Base-by-base conservation (phyloP, 2,113 vertebrate species). In the Solenodon paradoxus region DNA sequence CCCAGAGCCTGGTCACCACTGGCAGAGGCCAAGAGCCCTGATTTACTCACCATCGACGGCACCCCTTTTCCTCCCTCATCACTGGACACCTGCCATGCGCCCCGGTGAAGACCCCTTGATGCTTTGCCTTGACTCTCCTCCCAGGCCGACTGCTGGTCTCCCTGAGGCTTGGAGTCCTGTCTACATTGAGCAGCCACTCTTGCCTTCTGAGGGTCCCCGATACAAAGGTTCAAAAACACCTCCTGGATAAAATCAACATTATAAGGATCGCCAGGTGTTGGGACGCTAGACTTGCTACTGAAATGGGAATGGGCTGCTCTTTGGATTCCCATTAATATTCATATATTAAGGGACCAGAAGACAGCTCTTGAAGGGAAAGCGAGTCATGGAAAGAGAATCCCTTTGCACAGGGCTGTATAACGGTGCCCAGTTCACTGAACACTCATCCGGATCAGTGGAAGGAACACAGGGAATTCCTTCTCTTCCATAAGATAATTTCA, bases 151-250 rank as follows among this genome's bases (percentile, higher is more conserved):
- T n/a, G n/a, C n/a, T n/a, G n/a, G n/a, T n/a, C n/a, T n/a, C n/a
- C n/a, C n/a, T n/a, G n/a, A n/a, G 22, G 3, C 17, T 82, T 24
- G 2, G 22, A 8, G 2, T 24, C 40, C 2, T 3, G 7, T 49
- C 26, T 19, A 24, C 4, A 0, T 8, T 30, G 28, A 35, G 10
- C 16, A 49, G 24, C 28, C 28, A 7, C 0, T 12, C 7, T 5
- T n/a, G 11, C 17, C 16, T 75, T 77, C 22, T 38, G 4, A 61
- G 32, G 38, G 42, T 12, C 4, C 15, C 20, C 24, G n/a, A n/a
- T 53, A 69, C 7, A 45, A 45, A 20, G n/a, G n/a, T 22, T 47
- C 4, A 3, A 4, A 53, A 49, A 59, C 5, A 2, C 22, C 6
- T 45, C 9, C 4, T 45, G 71, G 47, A 9, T 47, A 42, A 45